Evolutionary conservation across 1,140 invertebrate genomes (phyloP), one percentile per base, ranked within the genome.

Genomic region (Brachionus koreanus): DNA sequence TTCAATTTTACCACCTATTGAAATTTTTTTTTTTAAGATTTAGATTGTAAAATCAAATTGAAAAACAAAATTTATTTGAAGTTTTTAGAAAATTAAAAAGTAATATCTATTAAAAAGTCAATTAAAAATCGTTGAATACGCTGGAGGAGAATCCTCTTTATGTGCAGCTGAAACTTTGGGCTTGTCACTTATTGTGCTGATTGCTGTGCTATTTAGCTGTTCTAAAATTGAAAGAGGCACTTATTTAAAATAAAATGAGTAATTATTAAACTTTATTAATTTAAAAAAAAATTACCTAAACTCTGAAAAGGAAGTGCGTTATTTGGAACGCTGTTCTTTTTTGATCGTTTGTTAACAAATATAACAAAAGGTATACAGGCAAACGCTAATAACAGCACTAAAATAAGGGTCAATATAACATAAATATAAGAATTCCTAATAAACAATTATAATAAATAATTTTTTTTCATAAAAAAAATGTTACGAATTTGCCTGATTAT

Each of bases 41-140:
- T n/a, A n/a, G n/a, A n/a, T n/a, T n/a, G n/a, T n/a, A n/a, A n/a
- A n/a, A n/a, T n/a, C n/a, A n/a, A n/a, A n/a, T 39, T 39, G 23
- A 61, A 61, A 61, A 61, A 16, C 3, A 61, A 61, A 61, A 23
- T 25, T 25, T 25, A 65, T 65, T 29, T 65, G 1, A 16, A 5
- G 19, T 29, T 29, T 29, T 29, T 29, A 29, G 29, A 29, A 29
- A 29, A n/a, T n/a, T n/a, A 29, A 29, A 29, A 29, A 29, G 29
- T 29, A 29, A 29, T 29, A 29, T 29, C 29, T 29, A 33, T 35
- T 13, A 69, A 69, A 35, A 39, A n/a, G 6, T 72, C 19, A 72
- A 46, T 46, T 74, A 46, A 74, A 74, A 46, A 74, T 74, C 23
- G 69, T 46, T 49, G 69, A 74, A 74, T 74, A 74, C n/a, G 69